phyloP scores from a whole-genome alignment of 2,797 vertebrate genomes.

The Austrolebias charrua region DNA sequence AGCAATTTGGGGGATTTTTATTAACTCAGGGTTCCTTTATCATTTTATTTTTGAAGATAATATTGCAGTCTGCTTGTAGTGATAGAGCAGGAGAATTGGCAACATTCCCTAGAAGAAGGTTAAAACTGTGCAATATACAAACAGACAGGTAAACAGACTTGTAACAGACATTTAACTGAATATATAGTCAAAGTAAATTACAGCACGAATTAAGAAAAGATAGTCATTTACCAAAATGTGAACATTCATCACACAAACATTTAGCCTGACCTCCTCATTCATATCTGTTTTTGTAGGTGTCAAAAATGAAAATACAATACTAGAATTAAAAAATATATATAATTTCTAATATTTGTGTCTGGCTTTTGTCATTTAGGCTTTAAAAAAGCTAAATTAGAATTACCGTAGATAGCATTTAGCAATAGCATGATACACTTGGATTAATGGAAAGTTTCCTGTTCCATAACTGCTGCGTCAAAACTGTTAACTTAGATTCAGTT shows the following conservation, averaged over 20 bases:
- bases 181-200: background rate
- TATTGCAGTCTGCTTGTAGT: background rate
- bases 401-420: background rate
- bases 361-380: background rate
- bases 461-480: background rate
- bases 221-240: too few species aligned
- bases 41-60: background rate
- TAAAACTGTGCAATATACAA: background rate
- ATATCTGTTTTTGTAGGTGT: too few species aligned
- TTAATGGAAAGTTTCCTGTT: slow-evolving; percentile 9
- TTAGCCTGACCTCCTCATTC: too few species aligned
- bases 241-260: too few species aligned
- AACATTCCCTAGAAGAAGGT: background rate
- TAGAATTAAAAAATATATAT: too few species aligned
- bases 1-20: too few species aligned
- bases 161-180: too few species aligned
- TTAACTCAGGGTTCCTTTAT: background rate
- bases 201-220: too few species aligned
- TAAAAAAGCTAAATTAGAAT: background rate
- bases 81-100: background rate
- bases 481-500: too few species aligned
- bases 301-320: too few species aligned
- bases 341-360: too few species aligned
- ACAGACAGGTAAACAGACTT: background rate
- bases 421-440: background rate